Conservation (phyloP, 2,888 invertebrate genomes). For the Acrobasis suavella region DNA sequence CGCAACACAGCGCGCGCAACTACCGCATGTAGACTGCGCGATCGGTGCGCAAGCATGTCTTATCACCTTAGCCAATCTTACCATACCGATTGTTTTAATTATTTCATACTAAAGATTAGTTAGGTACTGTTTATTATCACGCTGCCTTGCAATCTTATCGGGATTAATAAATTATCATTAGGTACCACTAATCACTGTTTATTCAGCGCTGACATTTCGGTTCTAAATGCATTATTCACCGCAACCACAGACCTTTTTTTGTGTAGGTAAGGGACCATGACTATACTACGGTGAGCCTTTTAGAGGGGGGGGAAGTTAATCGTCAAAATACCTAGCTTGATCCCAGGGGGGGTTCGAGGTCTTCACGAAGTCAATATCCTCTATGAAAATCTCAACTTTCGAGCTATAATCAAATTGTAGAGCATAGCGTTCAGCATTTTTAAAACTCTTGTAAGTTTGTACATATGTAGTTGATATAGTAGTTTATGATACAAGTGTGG, state of each 20-base stretch:
- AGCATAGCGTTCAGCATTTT: too few relatives aligned
- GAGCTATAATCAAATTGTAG: too few relatives aligned
- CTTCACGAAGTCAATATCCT: too few relatives aligned
- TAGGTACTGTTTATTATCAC: conserved; percentile 73
- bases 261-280: too few relatives aligned
- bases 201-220: conserved; percentile 32
- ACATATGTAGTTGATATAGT: too few relatives aligned
- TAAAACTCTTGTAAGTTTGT: too few relatives aligned
- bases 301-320: too few relatives aligned
- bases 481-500: too few relatives aligned
- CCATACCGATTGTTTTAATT: conserved; percentile 79
- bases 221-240: not conserved
- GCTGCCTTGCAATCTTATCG: conserved; percentile 75
- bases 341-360: too few relatives aligned
- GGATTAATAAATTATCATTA: conserved; percentile 62
- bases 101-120: conserved; percentile 71
- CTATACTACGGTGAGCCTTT: too few relatives aligned
- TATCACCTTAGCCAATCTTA: conserved; percentile 75
- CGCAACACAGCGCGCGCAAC: conserved; percentile 68
- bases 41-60: conserved; percentile 59
- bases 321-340: too few relatives aligned
- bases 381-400: too few relatives aligned
- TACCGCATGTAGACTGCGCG: conserved; percentile 57
- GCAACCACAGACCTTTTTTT: not conserved
- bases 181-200: conserved; percentile 58